These are phyloP conservation scores for Thunnus thynnus DNA, from an alignment of 2,113 vertebrate species.

Conservation along the genomic window DNA sequence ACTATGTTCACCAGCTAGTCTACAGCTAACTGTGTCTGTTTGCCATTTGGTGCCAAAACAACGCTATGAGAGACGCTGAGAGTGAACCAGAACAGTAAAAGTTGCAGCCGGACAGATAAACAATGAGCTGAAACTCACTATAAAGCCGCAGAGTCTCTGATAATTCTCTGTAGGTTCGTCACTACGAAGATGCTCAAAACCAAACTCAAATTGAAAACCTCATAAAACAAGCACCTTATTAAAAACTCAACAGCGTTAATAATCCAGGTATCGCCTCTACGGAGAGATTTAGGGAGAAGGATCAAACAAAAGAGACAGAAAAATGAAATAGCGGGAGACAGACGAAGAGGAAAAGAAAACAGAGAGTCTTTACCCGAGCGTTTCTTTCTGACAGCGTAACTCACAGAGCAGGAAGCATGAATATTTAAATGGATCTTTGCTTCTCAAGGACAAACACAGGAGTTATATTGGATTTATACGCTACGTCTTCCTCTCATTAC, in stretches of 20 bases:
- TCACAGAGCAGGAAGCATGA: slow-evolving; percentile 40
- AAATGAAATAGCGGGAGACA: background rate
- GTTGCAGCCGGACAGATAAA: too few relatives aligned
- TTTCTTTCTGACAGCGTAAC: slow-evolving; percentile 20
- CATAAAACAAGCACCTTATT: background rate
- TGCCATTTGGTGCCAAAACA: too few relatives aligned
- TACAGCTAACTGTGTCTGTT: too few relatives aligned
- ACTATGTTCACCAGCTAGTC: too few relatives aligned
- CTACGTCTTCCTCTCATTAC: slow-evolving; percentile 19
- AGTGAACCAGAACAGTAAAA: too few relatives aligned
- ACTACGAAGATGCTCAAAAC: too few relatives aligned
- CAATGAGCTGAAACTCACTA: too few relatives aligned
- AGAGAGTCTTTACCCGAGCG: background rate
- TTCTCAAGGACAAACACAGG: slow-evolving; percentile 58
- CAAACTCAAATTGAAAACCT: background rate
- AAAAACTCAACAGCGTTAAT: background rate
- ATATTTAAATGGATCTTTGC: slow-evolving; percentile 65
- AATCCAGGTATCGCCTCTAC: background rate
- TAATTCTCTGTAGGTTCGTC: too few relatives aligned
- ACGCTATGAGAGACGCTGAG: too few relatives aligned
- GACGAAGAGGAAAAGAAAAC: slow-evolving; percentile 4
- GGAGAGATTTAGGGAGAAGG: background rate
- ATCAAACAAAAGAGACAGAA: background rate
- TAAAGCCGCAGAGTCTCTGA: too few relatives aligned
- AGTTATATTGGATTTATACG: slow-evolving; percentile 8